Evolutionary conservation across 2,113 vertebrate species (phyloP), one percentile per base, ranked within the genome.

Genomic region (Spea multiplicata): DNA sequence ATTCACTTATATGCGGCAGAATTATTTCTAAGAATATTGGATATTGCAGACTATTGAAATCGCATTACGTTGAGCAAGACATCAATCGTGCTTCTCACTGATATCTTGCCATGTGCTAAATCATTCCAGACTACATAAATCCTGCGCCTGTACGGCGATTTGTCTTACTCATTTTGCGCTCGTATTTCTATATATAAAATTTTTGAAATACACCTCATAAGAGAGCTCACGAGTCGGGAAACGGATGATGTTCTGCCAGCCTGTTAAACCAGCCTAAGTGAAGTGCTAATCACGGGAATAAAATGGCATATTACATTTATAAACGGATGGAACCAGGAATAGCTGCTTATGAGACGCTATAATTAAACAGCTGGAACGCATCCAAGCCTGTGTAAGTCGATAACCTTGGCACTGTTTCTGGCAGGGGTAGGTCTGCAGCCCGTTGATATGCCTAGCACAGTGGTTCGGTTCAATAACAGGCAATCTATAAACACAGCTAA

Each of bases 241-340:
- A 92, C 90, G 88, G 87, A 86, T 90, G 85, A 86, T 86, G 86
- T 84, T 88, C 86, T 81, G 86, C 84, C 87, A 87, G 83, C 82
- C 3, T 87, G 88, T 91, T 92, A 89, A 92, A 90, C 86, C 87
- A 86, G 86, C 84, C 84, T 89, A 88, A 90, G 85, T 90, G 89
- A 93, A 91, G 91, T 88, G 90, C 89, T 94, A 92, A 92, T 93
- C 92, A 91, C 89, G 88, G 89, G 88, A 91, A 89, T 87, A 85
- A 88, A 90, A 91, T 87, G 88, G 88, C 85, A 87, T 90, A 88
- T 86, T 88, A 89, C 86, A 85, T 90, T 91, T 88, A 90, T 92
- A 91, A 92, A 93, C 90, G 90, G 91, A 93, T 91, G 91, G 88
- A 90, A 92, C 87, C 89, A 86, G 90, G 88, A 91, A 87, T 87